A percentile compares a stretch with the other conserved stretches of the same genome.
phyloP scores from a whole-genome alignment of 2,797 vertebrate species.

The Sebastiscus albofasciatus region DNA sequence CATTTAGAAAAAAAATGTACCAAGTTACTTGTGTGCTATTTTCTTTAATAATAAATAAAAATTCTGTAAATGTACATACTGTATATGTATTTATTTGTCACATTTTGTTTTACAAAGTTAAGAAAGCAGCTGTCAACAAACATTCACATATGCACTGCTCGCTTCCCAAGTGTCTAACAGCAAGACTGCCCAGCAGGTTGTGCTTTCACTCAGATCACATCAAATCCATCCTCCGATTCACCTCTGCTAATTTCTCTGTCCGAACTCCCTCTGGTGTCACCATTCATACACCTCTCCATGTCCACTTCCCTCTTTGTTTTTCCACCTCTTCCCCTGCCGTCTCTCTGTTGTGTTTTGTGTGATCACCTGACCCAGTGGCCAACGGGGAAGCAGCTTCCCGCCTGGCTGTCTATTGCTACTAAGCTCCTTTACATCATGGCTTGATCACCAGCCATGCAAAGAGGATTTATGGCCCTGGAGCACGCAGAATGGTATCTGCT shows the following conservation, averaged over 20 bases:
- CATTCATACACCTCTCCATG: neutral
- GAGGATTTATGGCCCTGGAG: constrained; percentile 81
- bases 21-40: too few relatives aligned
- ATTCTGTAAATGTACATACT: too few relatives aligned
- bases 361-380: constrained; percentile 70
- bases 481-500: constrained; percentile 70
- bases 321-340: constrained; percentile 7
- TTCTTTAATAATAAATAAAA: too few relatives aligned
- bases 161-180: neutral
- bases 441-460: constrained; percentile 80
- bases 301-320: constrained; percentile 38
- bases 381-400: constrained; percentile 58
- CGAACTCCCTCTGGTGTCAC: constrained; percentile 4
- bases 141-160: neutral
- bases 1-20: too few relatives aligned
- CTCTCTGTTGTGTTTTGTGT: constrained; percentile 27
- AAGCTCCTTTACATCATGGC: constrained; percentile 84
- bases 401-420: constrained; percentile 68
- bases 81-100: too few relatives aligned
- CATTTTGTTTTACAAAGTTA: too few relatives aligned
- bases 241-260: neutral
- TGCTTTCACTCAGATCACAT: neutral
- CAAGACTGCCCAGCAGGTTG: neutral
- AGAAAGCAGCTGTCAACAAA: constrained; percentile 4
- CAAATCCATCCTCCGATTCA: neutral